Evolutionary conservation across 2,797 vertebrate species (phyloP).

Genomic region (Enteromius thamalakanensis): DNA sequence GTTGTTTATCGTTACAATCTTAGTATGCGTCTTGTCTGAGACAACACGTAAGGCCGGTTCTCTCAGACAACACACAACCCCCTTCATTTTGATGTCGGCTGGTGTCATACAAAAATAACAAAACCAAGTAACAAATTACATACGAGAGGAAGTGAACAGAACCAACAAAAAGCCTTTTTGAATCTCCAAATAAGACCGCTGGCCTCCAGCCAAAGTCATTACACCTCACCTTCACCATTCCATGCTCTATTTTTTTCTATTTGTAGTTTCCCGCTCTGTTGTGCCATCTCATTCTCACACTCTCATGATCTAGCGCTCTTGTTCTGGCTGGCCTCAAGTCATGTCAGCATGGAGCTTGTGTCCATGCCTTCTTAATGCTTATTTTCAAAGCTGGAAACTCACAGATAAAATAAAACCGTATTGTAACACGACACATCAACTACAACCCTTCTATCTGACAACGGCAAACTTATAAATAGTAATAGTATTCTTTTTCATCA

Average conservation of each 20-base stretch:
- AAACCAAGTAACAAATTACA: conserved; percentile 30
- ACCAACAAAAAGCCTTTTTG: not conserved
- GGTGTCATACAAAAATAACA: conserved; percentile 33
- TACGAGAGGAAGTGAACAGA: conserved; percentile 27
- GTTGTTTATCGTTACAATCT: no score
- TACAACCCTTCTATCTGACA: not conserved
- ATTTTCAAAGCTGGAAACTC: not conserved
- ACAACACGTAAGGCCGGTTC: no score
- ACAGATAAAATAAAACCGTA: not conserved
- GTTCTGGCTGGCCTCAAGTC: conserved; percentile 43
- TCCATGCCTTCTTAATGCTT: not conserved
- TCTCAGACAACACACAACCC: no score
- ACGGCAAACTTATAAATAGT: not conserved
- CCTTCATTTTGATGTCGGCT: not conserved
- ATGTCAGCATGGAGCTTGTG: not conserved
- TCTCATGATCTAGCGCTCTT: conserved; percentile 47
- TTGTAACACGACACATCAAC: not conserved
- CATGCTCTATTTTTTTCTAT: conserved; percentile 59
- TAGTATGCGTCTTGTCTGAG: no score
- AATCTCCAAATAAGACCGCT: conserved; percentile 40
- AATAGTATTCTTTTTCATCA: not conserved
- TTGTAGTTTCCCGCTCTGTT: conserved; percentile 49
- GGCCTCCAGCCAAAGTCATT: conserved; percentile 69
- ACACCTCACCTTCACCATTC: conserved; percentile 56
- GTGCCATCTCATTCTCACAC: conserved; percentile 37